A percentile compares a stretch with the other conserved stretches of the same genome.
phyloP scores from a whole-genome alignment of 1,140 invertebrate genomes.

The Lucilia cuprina region DNA sequence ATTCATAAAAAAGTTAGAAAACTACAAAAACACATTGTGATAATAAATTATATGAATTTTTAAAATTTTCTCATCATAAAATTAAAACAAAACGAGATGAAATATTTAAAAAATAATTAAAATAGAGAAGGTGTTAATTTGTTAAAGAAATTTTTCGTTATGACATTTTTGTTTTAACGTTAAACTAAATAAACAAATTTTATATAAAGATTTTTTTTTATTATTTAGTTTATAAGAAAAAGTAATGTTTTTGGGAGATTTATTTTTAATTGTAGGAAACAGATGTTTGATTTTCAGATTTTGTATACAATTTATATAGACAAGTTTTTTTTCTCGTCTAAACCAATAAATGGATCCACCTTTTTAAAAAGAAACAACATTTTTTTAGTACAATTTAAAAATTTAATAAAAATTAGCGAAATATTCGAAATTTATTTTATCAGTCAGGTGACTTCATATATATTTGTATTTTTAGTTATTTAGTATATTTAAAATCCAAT shows the following conservation, averaged over 20 bases:
- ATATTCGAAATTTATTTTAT: too few relatives aligned
- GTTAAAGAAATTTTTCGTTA: neutral
- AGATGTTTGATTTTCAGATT: neutral
- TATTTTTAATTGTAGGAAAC: neutral
- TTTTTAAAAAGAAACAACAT: too few relatives aligned
- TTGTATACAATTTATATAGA: neutral
- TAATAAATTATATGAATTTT: neutral
- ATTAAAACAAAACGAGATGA: neutral
- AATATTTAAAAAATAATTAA: neutral
- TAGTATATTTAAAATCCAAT: neutral
- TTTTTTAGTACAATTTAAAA: too few relatives aligned
- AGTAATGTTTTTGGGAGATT: neutral
- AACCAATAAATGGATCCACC: too few relatives aligned
- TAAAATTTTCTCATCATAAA: neutral
- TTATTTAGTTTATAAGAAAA: neutral
- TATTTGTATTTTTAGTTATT: neutral
- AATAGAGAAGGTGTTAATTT: neutral
- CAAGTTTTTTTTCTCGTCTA: too few relatives aligned
- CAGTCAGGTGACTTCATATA: neutral
- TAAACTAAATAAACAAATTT: neutral
- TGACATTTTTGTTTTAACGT: neutral
- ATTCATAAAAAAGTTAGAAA: neutral
- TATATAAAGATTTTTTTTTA: neutral
- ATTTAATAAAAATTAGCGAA: too few relatives aligned
- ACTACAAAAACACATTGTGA: neutral